A percentile compares a stretch with the other conserved stretches of the same genome.
phyloP scores from a whole-genome alignment of 2,797 vertebrate species.

The Spinibarbus caldwelli region DNA sequence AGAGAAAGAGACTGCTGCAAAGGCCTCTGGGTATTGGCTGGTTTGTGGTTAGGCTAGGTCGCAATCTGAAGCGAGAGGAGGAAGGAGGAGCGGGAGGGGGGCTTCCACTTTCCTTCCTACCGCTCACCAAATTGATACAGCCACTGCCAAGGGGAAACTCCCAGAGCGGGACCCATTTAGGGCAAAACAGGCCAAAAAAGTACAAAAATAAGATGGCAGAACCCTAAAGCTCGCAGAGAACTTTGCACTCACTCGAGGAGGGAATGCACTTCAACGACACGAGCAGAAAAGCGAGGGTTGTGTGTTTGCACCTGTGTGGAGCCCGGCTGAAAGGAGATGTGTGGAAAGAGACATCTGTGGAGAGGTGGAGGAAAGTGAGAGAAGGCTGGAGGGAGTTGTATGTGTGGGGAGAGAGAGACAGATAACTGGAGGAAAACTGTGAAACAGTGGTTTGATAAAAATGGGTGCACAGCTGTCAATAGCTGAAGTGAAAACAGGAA shows the following conservation, averaged over 20 bases:
- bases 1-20: conserved; percentile 68
- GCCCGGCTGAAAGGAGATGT: conserved; percentile 49
- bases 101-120: conserved; percentile 79
- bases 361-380: conserved; percentile 57
- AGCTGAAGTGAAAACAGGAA: conserved; percentile 82
- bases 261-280: not conserved
- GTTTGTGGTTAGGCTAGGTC: conserved; percentile 78
- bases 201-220: not conserved
- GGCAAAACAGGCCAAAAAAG: not conserved
- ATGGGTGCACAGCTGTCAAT: conserved; percentile 80
- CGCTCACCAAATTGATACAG: conserved; percentile 67
- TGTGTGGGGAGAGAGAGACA: conserved; percentile 71
- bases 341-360: conserved; percentile 54
- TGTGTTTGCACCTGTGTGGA: conserved; percentile 55
- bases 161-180: conserved; percentile 43
- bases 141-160: conserved; percentile 60
- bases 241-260: not conserved
- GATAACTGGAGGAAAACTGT: conserved; percentile 63
- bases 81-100: conserved; percentile 76
- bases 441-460: conserved; percentile 76
- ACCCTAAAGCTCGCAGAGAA: not conserved
- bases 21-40: conserved; percentile 74
- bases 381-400: conserved; percentile 63
- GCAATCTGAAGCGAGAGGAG: conserved; percentile 74
- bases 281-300: conserved; percentile 2